Conservation (phyloP, 2,797 vertebrate genomes). For the Sandelia bainsii region DNA sequence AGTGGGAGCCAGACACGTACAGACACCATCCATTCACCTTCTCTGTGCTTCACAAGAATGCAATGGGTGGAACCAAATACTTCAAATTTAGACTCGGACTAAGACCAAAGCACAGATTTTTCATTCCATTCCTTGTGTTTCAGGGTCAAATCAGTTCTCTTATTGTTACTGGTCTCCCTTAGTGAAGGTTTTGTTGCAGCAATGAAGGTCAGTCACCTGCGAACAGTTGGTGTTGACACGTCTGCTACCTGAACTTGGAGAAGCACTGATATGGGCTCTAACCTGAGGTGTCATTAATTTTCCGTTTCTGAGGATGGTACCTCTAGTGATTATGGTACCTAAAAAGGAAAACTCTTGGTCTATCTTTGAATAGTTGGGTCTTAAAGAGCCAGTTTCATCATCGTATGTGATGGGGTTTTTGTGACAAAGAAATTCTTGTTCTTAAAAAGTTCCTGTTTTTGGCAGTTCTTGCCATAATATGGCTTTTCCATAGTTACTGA, state of each 20-base stretch:
- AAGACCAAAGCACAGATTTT: neutral
- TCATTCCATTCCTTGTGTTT: neutral
- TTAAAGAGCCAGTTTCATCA: neutral
- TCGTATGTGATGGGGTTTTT: neutral
- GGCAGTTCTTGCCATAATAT: neutral
- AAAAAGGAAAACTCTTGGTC: no score
- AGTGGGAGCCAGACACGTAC: neutral
- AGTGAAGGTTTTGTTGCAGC: neutral
- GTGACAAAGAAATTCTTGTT: neutral
- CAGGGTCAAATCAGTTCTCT: neutral
- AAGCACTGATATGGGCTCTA: neutral
- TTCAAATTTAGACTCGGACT: neutral
- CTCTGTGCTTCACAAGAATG: neutral
- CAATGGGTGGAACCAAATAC: neutral
- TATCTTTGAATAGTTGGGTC: no score
- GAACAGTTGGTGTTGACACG: neutral
- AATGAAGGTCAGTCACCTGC: neutral
- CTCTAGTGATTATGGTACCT: no score
- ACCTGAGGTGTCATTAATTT: neutral
- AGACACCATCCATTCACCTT: neutral
- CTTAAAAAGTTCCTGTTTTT: neutral
- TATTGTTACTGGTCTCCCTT: neutral
- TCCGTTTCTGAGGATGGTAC: no score
- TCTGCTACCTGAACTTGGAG: no score
- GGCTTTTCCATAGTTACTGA: neutral